Evolutionary conservation across 2,888 invertebrate genomes (phyloP).

Genomic region (Sinotaia quadrata): DNA sequence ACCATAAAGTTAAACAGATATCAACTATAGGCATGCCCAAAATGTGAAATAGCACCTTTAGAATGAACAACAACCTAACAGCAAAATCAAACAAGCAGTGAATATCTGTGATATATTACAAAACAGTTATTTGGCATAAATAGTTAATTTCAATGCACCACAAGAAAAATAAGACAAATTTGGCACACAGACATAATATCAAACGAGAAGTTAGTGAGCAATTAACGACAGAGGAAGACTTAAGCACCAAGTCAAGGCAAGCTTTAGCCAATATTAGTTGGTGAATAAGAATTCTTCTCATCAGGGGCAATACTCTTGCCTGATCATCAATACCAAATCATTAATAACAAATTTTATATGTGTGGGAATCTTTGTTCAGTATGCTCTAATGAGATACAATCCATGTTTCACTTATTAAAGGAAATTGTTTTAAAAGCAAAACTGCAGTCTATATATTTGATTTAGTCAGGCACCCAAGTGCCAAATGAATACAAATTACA

Average conservation of each 20-base stretch:
- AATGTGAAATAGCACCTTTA: no score
- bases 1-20: background rate
- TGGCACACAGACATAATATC: background rate
- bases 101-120: no score
- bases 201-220: constrained; percentile 12
- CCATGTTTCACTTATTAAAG: background rate
- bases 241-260: background rate
- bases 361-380: no score
- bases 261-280: background rate
- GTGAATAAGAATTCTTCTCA: constrained; percentile 21
- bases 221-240: constrained; percentile 25
- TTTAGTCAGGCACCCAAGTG: background rate
- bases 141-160: no score
- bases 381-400: no score
- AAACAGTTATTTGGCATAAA: no score
- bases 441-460: background rate
- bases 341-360: background rate
- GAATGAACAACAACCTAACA: no score
- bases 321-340: background rate
- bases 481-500: background rate
- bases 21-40: no score
- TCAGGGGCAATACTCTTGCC: background rate
- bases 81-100: no score
- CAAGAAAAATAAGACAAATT: background rate
- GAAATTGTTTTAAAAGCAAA: background rate